Percentiles rank a stretch among this genome's conserved stretches.
phyloP scores from a whole-genome alignment of 1,140 invertebrate species.

The Ylistrum balloti region DNA sequence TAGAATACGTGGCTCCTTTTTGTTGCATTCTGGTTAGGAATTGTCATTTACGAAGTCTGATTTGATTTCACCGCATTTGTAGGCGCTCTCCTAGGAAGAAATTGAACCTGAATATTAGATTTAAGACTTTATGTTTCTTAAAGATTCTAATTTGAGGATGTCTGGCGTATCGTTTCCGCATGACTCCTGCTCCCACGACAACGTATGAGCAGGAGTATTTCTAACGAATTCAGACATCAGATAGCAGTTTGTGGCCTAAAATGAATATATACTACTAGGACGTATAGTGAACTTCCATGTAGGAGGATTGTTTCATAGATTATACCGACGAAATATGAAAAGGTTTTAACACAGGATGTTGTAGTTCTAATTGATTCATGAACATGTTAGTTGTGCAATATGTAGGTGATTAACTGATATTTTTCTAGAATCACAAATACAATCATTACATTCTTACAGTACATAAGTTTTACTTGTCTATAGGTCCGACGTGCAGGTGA shows the following conservation, averaged over 20 bases:
- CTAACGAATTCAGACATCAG: too few species aligned
- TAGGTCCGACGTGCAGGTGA: neutral
- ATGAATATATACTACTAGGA: too few species aligned
- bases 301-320: too few species aligned
- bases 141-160: neutral
- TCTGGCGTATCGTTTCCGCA: neutral
- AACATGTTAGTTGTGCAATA: too few species aligned
- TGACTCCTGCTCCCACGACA: neutral
- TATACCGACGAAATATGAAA: too few species aligned
- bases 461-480: neutral
- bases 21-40: neutral
- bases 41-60: neutral
- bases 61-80: neutral
- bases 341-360: too few species aligned
- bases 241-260: neutral
- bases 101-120: conserved; percentile 25
- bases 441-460: neutral
- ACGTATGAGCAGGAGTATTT: neutral
- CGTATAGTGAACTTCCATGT: too few species aligned
- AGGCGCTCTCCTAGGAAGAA: neutral
- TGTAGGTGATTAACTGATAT: neutral
- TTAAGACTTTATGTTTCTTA: neutral
- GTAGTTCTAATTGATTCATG: too few species aligned
- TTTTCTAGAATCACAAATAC: neutral
- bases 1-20: neutral